Conservation (phyloP, 2,113 vertebrate species). For the Podarcis raffonei region DNA sequence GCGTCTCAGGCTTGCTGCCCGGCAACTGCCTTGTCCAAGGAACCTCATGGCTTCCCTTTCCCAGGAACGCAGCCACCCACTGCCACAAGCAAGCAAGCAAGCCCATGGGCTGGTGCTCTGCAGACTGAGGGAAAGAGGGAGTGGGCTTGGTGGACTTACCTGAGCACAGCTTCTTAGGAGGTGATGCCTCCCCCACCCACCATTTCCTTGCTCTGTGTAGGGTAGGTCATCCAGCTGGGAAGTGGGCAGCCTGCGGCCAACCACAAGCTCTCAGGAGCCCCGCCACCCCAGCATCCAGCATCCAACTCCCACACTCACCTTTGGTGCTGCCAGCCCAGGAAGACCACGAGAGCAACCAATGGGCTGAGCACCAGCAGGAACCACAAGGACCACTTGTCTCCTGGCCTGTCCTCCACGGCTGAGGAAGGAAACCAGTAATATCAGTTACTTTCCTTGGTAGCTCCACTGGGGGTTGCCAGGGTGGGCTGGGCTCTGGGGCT, state of each 20-base stretch:
- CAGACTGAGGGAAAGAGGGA: no score
- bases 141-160: no score
- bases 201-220: no score
- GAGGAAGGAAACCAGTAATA: not conserved
- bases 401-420: not conserved
- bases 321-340: conserved; percentile 55
- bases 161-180: no score
- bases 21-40: not conserved
- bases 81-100: not conserved
- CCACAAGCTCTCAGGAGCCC: not conserved
- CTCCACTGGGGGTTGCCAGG: not conserved
- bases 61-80: not conserved
- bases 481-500: not conserved
- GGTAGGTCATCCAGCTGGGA: no score
- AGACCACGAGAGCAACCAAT: conserved; percentile 28
- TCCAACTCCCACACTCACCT: conserved; percentile 57
- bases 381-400: conserved; percentile 32
- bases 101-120: not conserved
- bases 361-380: conserved; percentile 23
- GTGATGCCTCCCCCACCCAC: no score
- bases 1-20: no score
- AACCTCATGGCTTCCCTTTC: not conserved
- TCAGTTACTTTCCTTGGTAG: not conserved
- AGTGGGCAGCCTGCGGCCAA: not conserved
- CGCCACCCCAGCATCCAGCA: fast-evolving